Evolutionary conservation across 1,140 invertebrate species (phyloP), one percentile per base, ranked within the genome.

Genomic region (Aethina tumida): DNA sequence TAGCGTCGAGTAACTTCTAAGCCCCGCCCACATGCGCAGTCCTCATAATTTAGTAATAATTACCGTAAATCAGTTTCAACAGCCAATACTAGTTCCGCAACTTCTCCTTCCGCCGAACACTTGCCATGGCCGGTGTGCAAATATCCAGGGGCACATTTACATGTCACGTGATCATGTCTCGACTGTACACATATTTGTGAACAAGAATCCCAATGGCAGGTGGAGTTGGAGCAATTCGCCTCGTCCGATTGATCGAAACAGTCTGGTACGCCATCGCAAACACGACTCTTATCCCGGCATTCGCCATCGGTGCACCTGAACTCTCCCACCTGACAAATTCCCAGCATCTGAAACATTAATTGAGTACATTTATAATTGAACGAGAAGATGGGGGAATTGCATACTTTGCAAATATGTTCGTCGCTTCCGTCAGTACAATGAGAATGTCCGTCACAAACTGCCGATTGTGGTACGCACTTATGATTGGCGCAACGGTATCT

Each of bases 401-500:
- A 56, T 66, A 64, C 61, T 54, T 65, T 69, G 63, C 79, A 82
- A 34, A 69, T 55, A 3, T 59, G 42, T 65, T 93, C 89, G 62
- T 96, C 92, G 26, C 75, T 79, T 17, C 69, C 69, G 57, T 83
- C 82, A 2, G 65, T 64, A 58, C 84, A 89, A 50, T 87, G 78
- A 41, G 73, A 68, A 37, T 62, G 63, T 0, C 76, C 75, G 62
- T 88, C 81, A 53, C 84, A 89, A 5, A 74, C 63, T 40, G 74
- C 63, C 17, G 62, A 61, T 7, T 67, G 58, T 27, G 74, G 73
- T 28, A 88, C 73, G 57, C 85, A 89, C 34, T 73, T 72, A 20
- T 77, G 69, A 40, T 79, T 81, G 3, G 62, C 65, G 57, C 85
- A 90, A 18, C 73, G 70, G 45, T 50, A 60, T 7, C 55, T 44